phyloP scores from a whole-genome alignment of 1,140 invertebrate genomes.

The Drosophila sp. region DNA sequence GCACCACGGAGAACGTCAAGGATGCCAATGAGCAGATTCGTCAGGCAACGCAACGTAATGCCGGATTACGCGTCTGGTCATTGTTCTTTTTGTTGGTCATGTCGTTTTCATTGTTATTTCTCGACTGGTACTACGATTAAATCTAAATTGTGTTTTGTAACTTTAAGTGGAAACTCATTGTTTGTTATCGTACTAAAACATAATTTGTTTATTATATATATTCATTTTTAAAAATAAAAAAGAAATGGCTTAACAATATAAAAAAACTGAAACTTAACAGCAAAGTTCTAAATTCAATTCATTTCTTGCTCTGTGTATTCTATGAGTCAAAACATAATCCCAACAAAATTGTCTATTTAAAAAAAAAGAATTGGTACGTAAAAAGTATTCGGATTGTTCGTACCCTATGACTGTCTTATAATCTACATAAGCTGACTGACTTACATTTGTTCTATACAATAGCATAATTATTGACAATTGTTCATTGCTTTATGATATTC shows the following conservation, averaged over 20 bases:
- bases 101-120: constrained; percentile 97
- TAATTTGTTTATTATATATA: constrained; percentile 45
- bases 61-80: constrained; percentile 96
- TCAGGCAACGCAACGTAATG: constrained; percentile 98
- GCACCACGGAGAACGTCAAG: constrained; percentile 97
- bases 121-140: constrained; percentile 99
- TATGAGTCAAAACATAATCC: background rate
- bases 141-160: constrained; percentile 12
- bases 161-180: constrained; percentile 29
- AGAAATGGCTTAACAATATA: constrained; percentile 9
- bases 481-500: constrained; percentile 12
- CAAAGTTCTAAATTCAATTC: background rate
- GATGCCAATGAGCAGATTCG: constrained; percentile 98
- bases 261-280: constrained; percentile 6
- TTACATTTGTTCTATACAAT: background rate
- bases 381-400: background rate
- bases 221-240: constrained; percentile 37
- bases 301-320: background rate
- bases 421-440: background rate
- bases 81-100: constrained; percentile 98
- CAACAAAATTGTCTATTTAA: background rate
- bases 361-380: background rate
- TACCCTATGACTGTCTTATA: background rate
- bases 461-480: background rate
- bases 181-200: constrained; percentile 50